These are phyloP conservation scores for Gallinago undulata DNA, from an alignment of 2,113 vertebrate species.

Conservation along the genomic window DNA sequence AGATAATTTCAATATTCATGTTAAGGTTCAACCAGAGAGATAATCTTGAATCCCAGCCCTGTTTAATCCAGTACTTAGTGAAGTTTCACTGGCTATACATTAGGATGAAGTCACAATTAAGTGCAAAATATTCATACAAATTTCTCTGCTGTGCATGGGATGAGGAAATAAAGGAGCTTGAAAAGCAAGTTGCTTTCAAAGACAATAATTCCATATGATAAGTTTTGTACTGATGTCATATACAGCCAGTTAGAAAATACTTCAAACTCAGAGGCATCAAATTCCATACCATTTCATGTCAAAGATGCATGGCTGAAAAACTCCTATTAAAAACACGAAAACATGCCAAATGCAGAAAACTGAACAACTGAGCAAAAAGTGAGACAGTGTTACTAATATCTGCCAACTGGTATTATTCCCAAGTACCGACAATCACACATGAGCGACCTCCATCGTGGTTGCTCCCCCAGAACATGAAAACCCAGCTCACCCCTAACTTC, in stretches of 20 bases:
- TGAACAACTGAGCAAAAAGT: constrained; percentile 76
- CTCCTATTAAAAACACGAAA: constrained; percentile 76
- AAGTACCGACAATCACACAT: constrained; percentile 69
- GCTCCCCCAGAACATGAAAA: constrained; percentile 54
- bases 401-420: constrained; percentile 78
- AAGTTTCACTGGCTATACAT: constrained; percentile 10
- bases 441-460: constrained; percentile 17
- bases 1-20: constrained; percentile 50
- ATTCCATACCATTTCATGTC: constrained; percentile 66
- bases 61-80: constrained; percentile 42
- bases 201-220: constrained; percentile 70
- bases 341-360: constrained; percentile 74
- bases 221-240: constrained; percentile 71
- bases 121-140: constrained; percentile 60
- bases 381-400: constrained; percentile 79
- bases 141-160: constrained; percentile 53
- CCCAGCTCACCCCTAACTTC: constrained; percentile 48
- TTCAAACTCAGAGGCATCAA: constrained; percentile 67
- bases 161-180: constrained; percentile 71
- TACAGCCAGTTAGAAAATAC: constrained; percentile 65
- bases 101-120: constrained; percentile 43
- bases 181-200: constrained; percentile 66
- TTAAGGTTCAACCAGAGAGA: constrained; percentile 41
- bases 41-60: constrained; percentile 29
- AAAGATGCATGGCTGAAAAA: constrained; percentile 61